Evolutionary conservation across 2,113 vertebrate species (phyloP).

Genomic region (Spheniscus mendiculus): DNA sequence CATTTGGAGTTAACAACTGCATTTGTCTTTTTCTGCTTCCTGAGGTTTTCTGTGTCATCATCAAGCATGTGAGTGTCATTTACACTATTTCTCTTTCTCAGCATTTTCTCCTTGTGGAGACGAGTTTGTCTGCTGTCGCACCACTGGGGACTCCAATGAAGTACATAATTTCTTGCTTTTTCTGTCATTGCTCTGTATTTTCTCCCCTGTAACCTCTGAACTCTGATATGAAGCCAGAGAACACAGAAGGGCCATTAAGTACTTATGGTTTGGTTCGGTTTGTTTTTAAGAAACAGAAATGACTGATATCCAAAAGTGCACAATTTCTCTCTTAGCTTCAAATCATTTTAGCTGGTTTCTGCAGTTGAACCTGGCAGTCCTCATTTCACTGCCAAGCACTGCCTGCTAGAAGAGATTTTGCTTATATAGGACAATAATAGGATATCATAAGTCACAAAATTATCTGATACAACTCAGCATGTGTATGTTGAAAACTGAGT

Average conservation of each 20-base stretch:
- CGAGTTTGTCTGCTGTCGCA: background rate
- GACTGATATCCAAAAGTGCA: background rate
- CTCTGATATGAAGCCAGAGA: background rate
- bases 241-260: background rate
- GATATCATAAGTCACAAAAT: background rate
- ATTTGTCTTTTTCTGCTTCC: background rate
- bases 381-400: background rate
- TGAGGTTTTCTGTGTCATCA: background rate
- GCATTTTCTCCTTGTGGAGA: background rate
- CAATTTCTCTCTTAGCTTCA: background rate
- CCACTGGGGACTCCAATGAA: background rate
- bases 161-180: background rate
- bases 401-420: background rate
- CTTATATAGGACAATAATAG: background rate
- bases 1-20: background rate
- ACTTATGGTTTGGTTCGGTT: background rate
- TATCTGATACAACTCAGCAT: background rate
- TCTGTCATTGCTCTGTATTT: background rate
- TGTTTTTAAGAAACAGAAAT: background rate
- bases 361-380: background rate
- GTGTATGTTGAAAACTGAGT: background rate
- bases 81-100: background rate
- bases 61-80: background rate
- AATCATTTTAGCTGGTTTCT: background rate
- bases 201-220: background rate